Evolutionary conservation across 2,113 vertebrate species (phyloP).

Genomic region (Tursiops truncatus): DNA sequence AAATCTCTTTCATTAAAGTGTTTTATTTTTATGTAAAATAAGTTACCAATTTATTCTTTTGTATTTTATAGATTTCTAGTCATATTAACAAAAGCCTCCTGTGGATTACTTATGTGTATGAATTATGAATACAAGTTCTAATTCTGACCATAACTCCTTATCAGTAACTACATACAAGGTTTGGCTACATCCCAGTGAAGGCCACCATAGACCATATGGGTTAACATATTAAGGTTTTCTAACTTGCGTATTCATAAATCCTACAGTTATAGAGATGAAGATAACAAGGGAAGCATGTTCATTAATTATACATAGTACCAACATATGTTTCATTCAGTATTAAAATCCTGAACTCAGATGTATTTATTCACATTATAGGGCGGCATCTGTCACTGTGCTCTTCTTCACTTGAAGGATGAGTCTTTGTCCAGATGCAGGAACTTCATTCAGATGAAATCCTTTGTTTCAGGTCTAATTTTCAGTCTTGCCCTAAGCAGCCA

Average conservation of each 20-base stretch:
- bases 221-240: not conserved
- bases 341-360: not conserved
- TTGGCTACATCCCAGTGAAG: not conserved
- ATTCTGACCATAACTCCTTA: not conserved
- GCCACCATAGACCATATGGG: not conserved
- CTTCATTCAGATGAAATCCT: not conserved
- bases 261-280: not conserved
- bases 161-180: not conserved
- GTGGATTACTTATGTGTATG: not conserved
- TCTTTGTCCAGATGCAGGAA: not conserved
- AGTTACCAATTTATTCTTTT: not conserved
- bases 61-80: not conserved
- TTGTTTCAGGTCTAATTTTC: not conserved
- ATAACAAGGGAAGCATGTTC: not conserved
- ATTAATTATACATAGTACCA: not conserved
- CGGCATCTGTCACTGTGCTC: not conserved
- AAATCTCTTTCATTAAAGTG: not conserved
- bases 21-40: not conserved
- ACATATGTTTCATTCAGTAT: not conserved
- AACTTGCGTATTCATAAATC: not conserved
- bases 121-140: not conserved
- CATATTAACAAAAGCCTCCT: not conserved
- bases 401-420: not conserved
- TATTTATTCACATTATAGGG: not conserved
- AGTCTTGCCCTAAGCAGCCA: not conserved